A percentile compares a stretch with the other conserved stretches of the same genome.
Conservation (phyloP, 2,797 vertebrate genomes). For the Ctenosaura bakeri region DNA sequence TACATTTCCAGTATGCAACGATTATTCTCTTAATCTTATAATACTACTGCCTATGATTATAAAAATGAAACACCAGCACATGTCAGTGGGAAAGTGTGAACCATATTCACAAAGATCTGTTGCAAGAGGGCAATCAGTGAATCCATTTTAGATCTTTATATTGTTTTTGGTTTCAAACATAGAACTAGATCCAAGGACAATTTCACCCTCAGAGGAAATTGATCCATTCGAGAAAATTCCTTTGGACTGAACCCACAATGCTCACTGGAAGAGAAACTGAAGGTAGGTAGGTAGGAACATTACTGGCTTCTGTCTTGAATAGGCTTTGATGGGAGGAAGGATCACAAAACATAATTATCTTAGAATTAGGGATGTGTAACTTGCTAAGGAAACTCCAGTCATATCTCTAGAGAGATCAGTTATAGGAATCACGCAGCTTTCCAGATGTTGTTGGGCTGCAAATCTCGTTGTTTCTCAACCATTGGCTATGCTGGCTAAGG, state of each 20-base stretch:
- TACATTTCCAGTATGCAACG: neutral
- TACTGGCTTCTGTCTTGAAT: neutral
- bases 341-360: neutral
- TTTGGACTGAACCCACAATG: neutral
- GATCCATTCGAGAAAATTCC: neutral
- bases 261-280: neutral
- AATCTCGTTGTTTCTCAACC: too few relatives aligned
- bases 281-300: neutral
- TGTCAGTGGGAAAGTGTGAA: neutral
- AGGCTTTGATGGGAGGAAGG: neutral
- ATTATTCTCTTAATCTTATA: neutral
- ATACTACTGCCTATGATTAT: neutral
- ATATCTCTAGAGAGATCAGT: neutral
- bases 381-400: neutral
- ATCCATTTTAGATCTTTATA: neutral
- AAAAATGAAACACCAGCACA: neutral
- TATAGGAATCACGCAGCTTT: neutral
- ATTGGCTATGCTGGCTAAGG: too few relatives aligned
- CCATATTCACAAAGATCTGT: neutral
- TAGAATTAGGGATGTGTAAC: neutral
- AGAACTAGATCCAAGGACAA: neutral
- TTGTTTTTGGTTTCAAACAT: neutral
- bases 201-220: neutral
- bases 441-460: too few relatives aligned
- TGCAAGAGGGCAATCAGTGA: neutral